phyloP scores from a whole-genome alignment of 2,888 invertebrate species.

The Clanis bilineata region DNA sequence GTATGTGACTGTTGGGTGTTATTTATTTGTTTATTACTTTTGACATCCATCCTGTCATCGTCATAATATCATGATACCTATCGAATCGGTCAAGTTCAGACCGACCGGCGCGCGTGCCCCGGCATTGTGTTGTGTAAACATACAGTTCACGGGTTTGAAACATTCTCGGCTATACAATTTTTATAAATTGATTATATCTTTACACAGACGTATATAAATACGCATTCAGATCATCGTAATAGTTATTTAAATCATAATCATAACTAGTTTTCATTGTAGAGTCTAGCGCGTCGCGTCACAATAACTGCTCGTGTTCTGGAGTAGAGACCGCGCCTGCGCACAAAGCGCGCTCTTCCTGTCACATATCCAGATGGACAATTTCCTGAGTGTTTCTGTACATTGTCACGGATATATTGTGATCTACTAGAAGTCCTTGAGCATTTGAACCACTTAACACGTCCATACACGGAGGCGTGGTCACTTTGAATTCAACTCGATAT shows the following conservation, averaged over 20 bases:
- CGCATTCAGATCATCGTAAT: background rate
- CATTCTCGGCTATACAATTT: no score
- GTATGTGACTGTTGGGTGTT: no score
- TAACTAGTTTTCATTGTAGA: no score
- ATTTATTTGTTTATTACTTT: no score
- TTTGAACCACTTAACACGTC: constrained; percentile 10
- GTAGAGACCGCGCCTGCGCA: constrained; percentile 32
- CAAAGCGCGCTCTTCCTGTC: constrained; percentile 63
- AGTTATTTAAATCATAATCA: background rate
- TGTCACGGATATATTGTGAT: constrained; percentile 22
- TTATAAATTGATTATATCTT: no score
- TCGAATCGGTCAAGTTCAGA: no score
- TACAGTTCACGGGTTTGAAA: no score
- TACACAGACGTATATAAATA: no score
- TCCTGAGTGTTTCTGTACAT: constrained; percentile 53
- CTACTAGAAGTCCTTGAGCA: constrained; percentile 11
- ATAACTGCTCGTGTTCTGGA: background rate
- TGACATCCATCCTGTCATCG: no score
- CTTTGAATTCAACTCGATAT: background rate
- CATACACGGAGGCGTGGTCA: constrained; percentile 1
- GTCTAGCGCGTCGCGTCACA: background rate
- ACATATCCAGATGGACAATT: constrained; percentile 62
- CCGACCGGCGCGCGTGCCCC: no score
- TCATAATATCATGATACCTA: no score
- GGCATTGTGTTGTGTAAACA: no score